Evolutionary conservation across 2,797 vertebrate species (phyloP).

Genomic region (Notolabrus celidotus): DNA sequence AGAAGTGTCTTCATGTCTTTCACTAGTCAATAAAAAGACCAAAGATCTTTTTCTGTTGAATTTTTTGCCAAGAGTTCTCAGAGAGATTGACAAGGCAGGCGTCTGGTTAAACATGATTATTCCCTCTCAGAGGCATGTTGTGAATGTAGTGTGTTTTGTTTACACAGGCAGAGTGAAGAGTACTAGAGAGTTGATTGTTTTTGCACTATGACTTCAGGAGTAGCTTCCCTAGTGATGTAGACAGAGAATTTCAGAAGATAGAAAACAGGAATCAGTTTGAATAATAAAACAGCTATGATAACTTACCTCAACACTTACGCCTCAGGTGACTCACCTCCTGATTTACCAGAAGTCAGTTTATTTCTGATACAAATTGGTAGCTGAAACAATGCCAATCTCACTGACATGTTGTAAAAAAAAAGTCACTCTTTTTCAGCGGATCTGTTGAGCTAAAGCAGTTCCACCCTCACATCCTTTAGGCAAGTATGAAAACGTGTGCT

Average conservation of each 20-base stretch:
- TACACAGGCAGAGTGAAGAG: conserved; percentile 6
- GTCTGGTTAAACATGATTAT: conserved; percentile 10
- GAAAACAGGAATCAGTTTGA: neutral
- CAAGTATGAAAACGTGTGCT: conserved; percentile 76
- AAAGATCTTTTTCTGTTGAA: conserved; percentile 14
- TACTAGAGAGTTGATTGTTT: conserved; percentile 8
- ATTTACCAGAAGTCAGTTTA: neutral
- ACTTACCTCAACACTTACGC: neutral
- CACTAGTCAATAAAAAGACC: conserved; percentile 3
- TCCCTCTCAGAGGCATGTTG: conserved; percentile 3
- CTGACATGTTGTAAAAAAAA: conserved; percentile 52
- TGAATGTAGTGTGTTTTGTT: conserved; percentile 27
- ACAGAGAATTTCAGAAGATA: neutral
- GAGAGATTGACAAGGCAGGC: conserved; percentile 22
- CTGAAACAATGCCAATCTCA: conserved; percentile 2
- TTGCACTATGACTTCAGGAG: neutral
- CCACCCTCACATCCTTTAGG: conserved; percentile 67
- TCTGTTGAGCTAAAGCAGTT: conserved; percentile 72
- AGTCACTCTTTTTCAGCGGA: conserved; percentile 77
- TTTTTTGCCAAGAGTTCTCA: conserved; percentile 17
- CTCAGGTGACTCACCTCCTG: conserved; percentile 11
- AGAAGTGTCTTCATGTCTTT: conserved; percentile 10
- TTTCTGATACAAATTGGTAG: neutral
- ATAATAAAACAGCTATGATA: conserved; percentile 2
- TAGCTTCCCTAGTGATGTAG: conserved; percentile 6